Conservation (phyloP, 2,797 vertebrate species). For the Salmo trutta region DNA sequence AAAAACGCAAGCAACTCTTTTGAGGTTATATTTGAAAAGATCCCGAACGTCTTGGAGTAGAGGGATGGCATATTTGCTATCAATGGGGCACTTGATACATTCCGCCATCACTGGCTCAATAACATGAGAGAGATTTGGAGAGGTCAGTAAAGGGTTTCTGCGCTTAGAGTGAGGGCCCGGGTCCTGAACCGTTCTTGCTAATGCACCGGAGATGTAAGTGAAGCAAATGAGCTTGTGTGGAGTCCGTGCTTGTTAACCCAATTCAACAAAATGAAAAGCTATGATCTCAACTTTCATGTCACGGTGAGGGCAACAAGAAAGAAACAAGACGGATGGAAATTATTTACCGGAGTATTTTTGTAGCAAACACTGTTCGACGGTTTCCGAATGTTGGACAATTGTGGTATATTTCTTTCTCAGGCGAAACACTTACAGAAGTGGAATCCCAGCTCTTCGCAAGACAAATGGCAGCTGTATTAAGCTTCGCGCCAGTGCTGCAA, state of each 20-base stretch:
- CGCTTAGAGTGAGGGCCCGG: conserved; percentile 27
- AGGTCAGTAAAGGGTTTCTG: conserved; percentile 33
- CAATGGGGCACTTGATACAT: conserved; percentile 38
- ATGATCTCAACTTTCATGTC: conserved; percentile 12
- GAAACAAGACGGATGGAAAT: conserved; percentile 2
- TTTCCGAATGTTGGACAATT: not conserved
- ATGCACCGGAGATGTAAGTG: conserved; percentile 26
- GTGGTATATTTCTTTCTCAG: not conserved
- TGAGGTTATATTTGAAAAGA: not conserved
- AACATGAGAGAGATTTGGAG: conserved; percentile 30
- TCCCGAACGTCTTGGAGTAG: conserved; percentile 6
- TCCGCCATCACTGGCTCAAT: conserved; percentile 29
- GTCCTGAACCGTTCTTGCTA: conserved; percentile 40
- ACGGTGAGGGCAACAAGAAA: not conserved
- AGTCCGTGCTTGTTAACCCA: conserved; percentile 19
- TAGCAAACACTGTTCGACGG: not conserved
- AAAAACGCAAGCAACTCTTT: not conserved
- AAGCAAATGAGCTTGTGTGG: conserved; percentile 31
- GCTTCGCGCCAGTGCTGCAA: not conserved
- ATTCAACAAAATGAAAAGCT: not conserved
- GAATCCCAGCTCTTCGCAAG: not conserved
- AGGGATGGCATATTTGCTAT: conserved; percentile 25
- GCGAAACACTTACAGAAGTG: not conserved
- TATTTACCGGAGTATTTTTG: not conserved
- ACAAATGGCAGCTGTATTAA: not conserved